Conservation (phyloP, 2,113 vertebrate genomes). For the Otolemur garnettii region DNA sequence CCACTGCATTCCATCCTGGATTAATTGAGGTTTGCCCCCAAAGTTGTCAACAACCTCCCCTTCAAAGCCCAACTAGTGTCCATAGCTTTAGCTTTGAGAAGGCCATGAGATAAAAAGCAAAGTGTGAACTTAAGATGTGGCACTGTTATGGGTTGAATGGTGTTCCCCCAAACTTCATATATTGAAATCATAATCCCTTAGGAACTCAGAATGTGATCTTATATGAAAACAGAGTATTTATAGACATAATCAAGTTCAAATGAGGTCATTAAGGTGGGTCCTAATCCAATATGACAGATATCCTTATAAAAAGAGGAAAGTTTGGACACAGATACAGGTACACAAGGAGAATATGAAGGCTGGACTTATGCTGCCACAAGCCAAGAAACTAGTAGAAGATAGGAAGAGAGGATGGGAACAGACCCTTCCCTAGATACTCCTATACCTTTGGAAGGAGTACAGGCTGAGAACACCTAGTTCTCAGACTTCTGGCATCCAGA, state of each 20-base stretch:
- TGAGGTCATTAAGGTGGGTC: not conserved
- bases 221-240: constrained; percentile 41
- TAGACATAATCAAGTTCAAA: constrained; percentile 17
- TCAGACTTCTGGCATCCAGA: not conserved
- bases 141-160: not conserved
- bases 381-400: not conserved
- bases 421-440: not conserved
- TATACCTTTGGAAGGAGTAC: not conserved
- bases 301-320: not conserved
- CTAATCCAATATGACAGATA: not conserved
- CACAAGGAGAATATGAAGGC: not conserved
- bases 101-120: not conserved
- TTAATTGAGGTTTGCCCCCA: not conserved
- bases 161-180: not conserved
- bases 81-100: not conserved
- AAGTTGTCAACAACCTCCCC: not conserved
- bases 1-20: not conserved
- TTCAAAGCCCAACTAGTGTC: not conserved
- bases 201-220: constrained; percentile 1
- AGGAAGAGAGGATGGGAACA: not conserved
- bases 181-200: not conserved
- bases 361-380: not conserved
- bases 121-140: not conserved
- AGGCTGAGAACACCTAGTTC: not conserved
- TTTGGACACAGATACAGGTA: not conserved